These are phyloP conservation scores for Heterohyrax brucei DNA, from an alignment of 2,797 vertebrate genomes.

Conservation along the genomic window DNA sequence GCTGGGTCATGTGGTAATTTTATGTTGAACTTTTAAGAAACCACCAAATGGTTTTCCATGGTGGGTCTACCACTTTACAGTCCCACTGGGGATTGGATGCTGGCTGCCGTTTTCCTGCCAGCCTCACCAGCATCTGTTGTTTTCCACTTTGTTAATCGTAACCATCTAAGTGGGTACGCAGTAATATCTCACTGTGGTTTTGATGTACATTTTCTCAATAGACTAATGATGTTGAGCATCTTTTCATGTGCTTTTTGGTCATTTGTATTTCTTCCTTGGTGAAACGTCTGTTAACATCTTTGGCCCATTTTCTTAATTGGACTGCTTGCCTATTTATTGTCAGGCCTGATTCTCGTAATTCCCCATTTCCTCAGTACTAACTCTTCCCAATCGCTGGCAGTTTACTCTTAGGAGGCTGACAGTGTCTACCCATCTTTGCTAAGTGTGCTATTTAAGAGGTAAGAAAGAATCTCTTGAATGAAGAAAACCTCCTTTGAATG, in stretches of 20 bases:
- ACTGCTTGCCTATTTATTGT: neutral
- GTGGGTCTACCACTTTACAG: neutral
- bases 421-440: neutral
- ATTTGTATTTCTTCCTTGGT: neutral
- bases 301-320: neutral
- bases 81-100: neutral
- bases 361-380: neutral
- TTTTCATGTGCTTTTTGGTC: neutral
- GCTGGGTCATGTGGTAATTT: neutral
- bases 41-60: neutral
- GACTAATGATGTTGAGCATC: neutral
- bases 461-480: neutral
- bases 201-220: neutral
- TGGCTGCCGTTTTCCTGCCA: neutral
- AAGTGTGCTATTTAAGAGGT: constrained; percentile 55
- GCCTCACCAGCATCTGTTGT: neutral
- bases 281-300: neutral
- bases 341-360: neutral
- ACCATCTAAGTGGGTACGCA: neutral
- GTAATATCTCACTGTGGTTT: neutral
- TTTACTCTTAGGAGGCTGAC: constrained; percentile 11
- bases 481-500: neutral
- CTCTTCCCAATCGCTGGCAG: neutral
- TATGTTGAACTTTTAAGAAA: neutral
- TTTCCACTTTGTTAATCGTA: neutral